Percentiles rank a stretch among this genome's conserved stretches.
These are phyloP conservation scores for Oligia strigilis DNA, from an alignment of 2,888 invertebrate species.

Conservation along the genomic window DNA sequence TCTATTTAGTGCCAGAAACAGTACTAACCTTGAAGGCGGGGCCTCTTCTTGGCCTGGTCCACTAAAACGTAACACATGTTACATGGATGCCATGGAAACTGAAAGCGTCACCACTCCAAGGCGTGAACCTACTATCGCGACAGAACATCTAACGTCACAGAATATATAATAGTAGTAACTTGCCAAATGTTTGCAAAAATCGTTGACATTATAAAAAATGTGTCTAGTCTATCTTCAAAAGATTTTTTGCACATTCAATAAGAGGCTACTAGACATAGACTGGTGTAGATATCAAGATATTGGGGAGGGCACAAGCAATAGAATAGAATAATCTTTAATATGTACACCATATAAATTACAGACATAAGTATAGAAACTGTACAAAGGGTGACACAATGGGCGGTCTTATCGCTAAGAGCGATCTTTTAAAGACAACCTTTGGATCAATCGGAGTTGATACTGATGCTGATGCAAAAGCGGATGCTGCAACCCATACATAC, in stretches of 20 bases:
- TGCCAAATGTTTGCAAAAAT: conserved; percentile 16
- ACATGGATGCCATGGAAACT: not conserved
- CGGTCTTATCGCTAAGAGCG: too few species aligned
- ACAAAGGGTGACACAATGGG: too few species aligned
- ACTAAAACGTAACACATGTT: conserved; percentile 25
- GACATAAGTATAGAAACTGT: too few species aligned
- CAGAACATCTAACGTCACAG: not conserved
- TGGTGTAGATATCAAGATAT: not conserved
- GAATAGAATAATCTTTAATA: too few species aligned
- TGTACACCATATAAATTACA: too few species aligned
- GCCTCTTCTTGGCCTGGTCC: conserved; percentile 18
- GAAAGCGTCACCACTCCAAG: conserved; percentile 28
- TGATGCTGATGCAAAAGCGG: too few species aligned
- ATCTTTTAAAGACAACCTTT: too few species aligned
- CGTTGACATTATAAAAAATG: conserved; percentile 3
- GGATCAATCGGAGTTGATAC: not conserved
- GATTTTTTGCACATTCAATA: not conserved
- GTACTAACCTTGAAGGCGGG: conserved; percentile 10
- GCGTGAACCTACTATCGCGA: conserved; percentile 5
- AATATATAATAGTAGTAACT: not conserved
- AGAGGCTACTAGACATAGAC: not conserved
- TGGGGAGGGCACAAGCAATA: not conserved
- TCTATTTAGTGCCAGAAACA: conserved; percentile 13
- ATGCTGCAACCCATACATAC: not conserved
- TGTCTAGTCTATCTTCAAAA: not conserved